Evolutionary conservation across 2,797 vertebrate genomes (phyloP), one percentile per base, ranked within the genome.

Genomic region (Schizopygopsis malacanthus): DNA sequence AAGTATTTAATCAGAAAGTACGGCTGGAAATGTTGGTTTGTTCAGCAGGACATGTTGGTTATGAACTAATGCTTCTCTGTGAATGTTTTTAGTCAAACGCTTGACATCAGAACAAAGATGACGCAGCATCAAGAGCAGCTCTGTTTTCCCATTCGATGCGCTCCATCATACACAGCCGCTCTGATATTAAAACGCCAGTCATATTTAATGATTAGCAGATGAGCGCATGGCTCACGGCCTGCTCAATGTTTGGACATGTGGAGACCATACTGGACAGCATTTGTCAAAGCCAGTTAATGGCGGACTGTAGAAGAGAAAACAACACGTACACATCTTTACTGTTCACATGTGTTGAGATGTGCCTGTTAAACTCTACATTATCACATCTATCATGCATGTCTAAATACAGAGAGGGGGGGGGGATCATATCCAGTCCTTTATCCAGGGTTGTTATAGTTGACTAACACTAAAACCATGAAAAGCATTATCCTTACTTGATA

Each of bases 121-220:
- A 83, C 22, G 71, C 1, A 37, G 37, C 11, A 28, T 18, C 56
- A 76, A n/a, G 61, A 72, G 79, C 71, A n/a, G 67, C 75, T 54
- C 65, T 37, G 50, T 83, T 82, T 77, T 37, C 79, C 15, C 61
- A 77, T 69, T 43, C n/a, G 73, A 69, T 50, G 13, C 43, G 59
- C 80, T 72, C 47, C 13, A 15, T 81, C 61, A n/a, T 50, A 52
- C 81, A 65, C 75, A 45, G 9, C n/a, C 33, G n/a, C 59, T 86
- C 18, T 78, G 7, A 84, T 73, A 85, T 85, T 79, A 79, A 86
- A 86, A 83, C 79, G 75, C 54, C 82, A 78, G 28, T 82, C 79
- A 65, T 70, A 41, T 87, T 45, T 87, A 89, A 89, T 87, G 88
- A 73, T 54, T 75, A 61, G 52, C 88, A 89, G 88, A 87, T 78